phyloP scores from a whole-genome alignment of 2,797 vertebrate genomes.

The Okamejei kenojei region DNA sequence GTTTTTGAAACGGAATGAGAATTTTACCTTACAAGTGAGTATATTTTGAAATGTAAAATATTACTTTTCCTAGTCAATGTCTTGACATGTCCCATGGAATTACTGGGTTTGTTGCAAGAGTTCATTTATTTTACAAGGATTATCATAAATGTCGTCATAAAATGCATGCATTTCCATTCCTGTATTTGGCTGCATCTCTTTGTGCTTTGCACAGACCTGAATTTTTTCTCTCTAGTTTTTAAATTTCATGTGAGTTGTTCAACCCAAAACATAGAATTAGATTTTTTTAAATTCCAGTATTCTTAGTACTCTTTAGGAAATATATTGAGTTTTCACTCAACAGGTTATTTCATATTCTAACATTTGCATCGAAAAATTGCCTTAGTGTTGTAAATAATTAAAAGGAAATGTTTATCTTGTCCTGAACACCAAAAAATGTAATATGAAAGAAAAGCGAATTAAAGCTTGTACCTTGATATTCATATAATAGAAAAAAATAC shows the following conservation, averaged over 20 bases:
- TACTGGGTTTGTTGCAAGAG: background rate
- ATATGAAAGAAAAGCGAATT: background rate
- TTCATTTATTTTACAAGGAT: background rate
- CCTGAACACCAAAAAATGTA: background rate
- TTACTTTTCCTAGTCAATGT: background rate
- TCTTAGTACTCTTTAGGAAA: background rate
- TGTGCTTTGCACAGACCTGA: background rate
- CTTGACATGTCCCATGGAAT: background rate
- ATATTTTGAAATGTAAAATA: background rate
- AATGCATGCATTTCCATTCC: background rate
- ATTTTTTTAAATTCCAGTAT: background rate
- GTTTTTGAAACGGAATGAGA: slow-evolving; percentile 87
- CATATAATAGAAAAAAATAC: background rate
- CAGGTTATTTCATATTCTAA: background rate
- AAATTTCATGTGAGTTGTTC: background rate
- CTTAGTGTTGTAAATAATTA: background rate
- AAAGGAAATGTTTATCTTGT: background rate
- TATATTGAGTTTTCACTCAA: background rate
- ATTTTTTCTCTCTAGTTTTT: background rate
- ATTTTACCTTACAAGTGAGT: slow-evolving; percentile 87
- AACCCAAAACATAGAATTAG: background rate
- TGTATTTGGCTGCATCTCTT: background rate
- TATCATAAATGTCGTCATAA: background rate
- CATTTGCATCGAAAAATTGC: background rate
- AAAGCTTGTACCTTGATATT: background rate